Evolutionary conservation across 2,888 invertebrate genomes (phyloP), one percentile per base, ranked within the genome.

Genomic region (Archips crataeganus): DNA sequence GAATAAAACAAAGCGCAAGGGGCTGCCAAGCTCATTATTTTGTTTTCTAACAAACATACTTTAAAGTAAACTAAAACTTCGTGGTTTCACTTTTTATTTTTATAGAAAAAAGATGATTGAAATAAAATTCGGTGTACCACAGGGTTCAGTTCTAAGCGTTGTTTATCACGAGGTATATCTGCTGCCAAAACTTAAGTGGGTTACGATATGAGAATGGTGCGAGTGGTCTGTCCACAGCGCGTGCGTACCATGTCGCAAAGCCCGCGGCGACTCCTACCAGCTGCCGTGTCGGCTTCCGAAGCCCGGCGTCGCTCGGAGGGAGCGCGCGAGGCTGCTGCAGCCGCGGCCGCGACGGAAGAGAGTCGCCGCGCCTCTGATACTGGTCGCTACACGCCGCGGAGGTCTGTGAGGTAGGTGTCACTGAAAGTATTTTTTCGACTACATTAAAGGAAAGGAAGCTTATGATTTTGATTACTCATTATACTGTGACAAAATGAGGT

Each of bases 211-310:
- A 3, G 9, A 32, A 39, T 45, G 11, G 34, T 64, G 5, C 8
- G 5, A 10, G 4, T 47, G 63, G 0, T 59, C 36, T 60, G 36
- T 71, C 49, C 64, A 59, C 81, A 94, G 90, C 90, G 93, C 32
- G 90, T 90, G 8, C 91, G 92, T 32, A 93, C 90, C 2, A 84
- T 90, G 85, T 87, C 93, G 75, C 94, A 93, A 81, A 90, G 90
- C 57, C 93, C 93, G 0, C 90, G 93, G 0, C 91, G 93, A 3
- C 84, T 92, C 71, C 89, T 87, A 68, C 90, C 91, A 0, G 81
- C 87, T 0, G 76, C 84, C 2, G 81, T 83, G 4, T 79, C 83
- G 3, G 80, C 85, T 45, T 82, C 83, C 0, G 92, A 92, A 68
- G 89, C 91, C 2, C 84, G 93, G 0, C 86, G 93, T 0, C 82